Conservation (phyloP, 2,888 invertebrate genomes). For the Teleiodes luculella region DNA sequence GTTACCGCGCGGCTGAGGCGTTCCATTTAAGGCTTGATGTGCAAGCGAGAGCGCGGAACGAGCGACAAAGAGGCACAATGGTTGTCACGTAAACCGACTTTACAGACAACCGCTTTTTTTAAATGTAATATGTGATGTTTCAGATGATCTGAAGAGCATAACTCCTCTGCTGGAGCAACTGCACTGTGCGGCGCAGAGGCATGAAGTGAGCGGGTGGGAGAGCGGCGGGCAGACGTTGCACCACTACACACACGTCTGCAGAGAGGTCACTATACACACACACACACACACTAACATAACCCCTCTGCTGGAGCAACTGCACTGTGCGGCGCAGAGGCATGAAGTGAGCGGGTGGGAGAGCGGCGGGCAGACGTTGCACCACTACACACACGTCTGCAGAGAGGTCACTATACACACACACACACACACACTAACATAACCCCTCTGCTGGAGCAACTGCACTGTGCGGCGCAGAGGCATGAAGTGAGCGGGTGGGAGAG, state of each 20-base stretch:
- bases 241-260: conserved; percentile 84
- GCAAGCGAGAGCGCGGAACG: no score
- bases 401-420: conserved; percentile 70
- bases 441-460: conserved; percentile 64
- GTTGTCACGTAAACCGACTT: no score
- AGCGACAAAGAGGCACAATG: no score
- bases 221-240: conserved; percentile 84
- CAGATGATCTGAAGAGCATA: conserved; percentile 84
- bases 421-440: neutral
- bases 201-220: conserved; percentile 81
- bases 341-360: conserved; percentile 81
- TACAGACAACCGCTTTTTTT: no score
- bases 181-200: conserved; percentile 68
- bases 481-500: conserved; percentile 81
- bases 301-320: conserved; percentile 64
- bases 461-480: conserved; percentile 67
- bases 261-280: conserved; percentile 69
- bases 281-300: neutral
- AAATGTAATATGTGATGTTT: no score
- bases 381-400: conserved; percentile 83
- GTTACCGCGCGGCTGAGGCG: no score
- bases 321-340: conserved; percentile 67
- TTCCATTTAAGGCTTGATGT: no score
- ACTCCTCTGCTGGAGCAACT: conserved; percentile 80
- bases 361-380: conserved; percentile 85